Base-by-base conservation (phyloP, 2,888 invertebrate genomes). In the Drosophila pullipes region DNA sequence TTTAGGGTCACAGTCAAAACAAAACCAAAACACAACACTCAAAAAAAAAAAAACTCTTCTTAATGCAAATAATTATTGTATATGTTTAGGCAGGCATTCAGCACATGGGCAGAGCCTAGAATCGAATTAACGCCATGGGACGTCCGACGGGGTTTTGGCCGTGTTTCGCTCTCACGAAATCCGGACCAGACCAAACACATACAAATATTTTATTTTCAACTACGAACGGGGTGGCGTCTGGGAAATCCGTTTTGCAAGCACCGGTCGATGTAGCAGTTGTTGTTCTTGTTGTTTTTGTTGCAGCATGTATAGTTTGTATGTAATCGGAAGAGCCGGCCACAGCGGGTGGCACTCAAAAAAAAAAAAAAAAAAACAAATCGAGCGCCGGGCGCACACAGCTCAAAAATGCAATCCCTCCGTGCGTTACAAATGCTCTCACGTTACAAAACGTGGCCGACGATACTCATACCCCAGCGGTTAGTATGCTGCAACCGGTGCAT, bases 21-120 rank as follows among this genome's bases (percentile, higher is more conserved):
- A 78, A 64, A 84, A 76, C 67, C 54, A 84, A 84, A 71, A 78
- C 67, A 82, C 47, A 69, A 62, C 50, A 69, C 53, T 57, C 44
- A n/a, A 55, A 49, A 49, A 11, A 6, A 37, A 54, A 9, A 2
- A 47, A 16, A 53, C 13, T 33, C 28, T 28, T 30, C 31, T 30
- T 69, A 91, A 87, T 86, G 73, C 70, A 80, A 91, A 87, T 91
- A 91, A 89, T 88, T 87, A 87, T 89, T 91, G 82, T 85, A 88
- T 89, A 87, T 72, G 77, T 87, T 86, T 82, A 74, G 80, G 64
- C 76, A 71, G 78, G 37, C 54, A 41, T 59, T 33, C 61, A 76
- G 47, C 44, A 59, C 54, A 58, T 44, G 67, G 63, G 52, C 57
- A 74, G 78, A 72, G 64, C 81, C 87, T 81, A 85, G 88, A 72